Conservation (phyloP, 1,140 invertebrate species). For the Liolophura sinensis region DNA sequence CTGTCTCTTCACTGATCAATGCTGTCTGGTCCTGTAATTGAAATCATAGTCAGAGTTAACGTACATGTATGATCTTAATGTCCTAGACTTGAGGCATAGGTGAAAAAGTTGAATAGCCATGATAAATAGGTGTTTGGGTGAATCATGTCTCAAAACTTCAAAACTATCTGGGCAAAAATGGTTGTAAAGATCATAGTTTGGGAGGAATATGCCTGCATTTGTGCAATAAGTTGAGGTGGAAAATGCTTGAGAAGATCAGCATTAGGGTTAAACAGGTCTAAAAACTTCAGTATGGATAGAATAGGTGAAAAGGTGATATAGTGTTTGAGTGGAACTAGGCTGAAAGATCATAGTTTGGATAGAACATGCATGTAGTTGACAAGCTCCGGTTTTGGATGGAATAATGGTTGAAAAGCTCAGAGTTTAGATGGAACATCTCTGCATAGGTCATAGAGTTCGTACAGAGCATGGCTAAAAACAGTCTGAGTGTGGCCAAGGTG, state of each 20-base stretch:
- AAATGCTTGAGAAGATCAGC: background rate
- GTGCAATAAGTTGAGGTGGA: background rate
- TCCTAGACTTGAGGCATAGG: too few relatives aligned
- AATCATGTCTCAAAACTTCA: too few relatives aligned
- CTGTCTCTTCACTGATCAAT: slow-evolving; percentile 31
- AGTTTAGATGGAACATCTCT: background rate
- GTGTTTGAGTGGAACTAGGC: background rate
- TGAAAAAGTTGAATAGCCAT: too few relatives aligned
- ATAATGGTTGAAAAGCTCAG: background rate
- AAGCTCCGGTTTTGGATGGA: background rate
- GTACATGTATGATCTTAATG: too few relatives aligned
- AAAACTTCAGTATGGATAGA: background rate
- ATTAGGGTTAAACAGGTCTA: background rate
- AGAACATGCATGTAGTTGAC: background rate
- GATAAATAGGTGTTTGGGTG: too few relatives aligned
- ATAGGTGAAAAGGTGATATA: too few relatives aligned
- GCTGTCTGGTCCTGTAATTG: slow-evolving; percentile 30
- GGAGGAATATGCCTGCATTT: too few relatives aligned
- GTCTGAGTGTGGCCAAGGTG: background rate
- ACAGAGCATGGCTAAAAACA: background rate
- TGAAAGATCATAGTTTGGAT: too few relatives aligned
- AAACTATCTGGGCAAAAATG: background rate
- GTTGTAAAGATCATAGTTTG: background rate
- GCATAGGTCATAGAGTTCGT: background rate
- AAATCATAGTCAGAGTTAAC: too few relatives aligned